A percentile compares a stretch with the other conserved stretches of the same genome.
phyloP scores from a whole-genome alignment of 30 jellyfish, hydroid and myxozoan species.

The Pseudorhiza aurosa region DNA sequence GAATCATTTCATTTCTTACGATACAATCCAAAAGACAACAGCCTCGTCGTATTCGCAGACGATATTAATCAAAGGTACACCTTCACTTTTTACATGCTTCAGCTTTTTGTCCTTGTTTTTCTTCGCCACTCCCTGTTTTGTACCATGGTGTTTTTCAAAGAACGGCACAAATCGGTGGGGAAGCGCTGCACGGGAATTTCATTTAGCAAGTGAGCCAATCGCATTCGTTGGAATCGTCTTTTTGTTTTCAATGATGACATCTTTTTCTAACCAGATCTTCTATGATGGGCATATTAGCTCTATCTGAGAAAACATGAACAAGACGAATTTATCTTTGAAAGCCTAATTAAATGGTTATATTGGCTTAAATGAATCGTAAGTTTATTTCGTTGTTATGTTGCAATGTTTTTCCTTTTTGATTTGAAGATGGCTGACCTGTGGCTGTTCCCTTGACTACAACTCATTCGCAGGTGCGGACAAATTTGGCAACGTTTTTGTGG shows the following conservation, averaged over 20 bases:
- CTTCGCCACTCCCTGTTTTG: no score
- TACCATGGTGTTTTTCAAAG: no score
- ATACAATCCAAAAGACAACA: slow-evolving; percentile 92
- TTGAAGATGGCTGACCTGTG: slow-evolving; percentile 93
- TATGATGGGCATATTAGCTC: slow-evolving; percentile 57
- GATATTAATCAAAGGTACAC: slow-evolving; percentile 85
- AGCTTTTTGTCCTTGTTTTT: no score
- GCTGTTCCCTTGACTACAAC: slow-evolving; percentile 93
- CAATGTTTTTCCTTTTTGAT: no score
- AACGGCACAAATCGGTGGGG: no score
- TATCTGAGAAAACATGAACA: slow-evolving; percentile 43
- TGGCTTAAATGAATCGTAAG: no score
- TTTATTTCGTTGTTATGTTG: no score
- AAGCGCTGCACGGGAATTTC: no score
- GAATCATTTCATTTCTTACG: slow-evolving; percentile 96
- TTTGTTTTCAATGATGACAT: slow-evolving; percentile 27
- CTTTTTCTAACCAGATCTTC: neutral
- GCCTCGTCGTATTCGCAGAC: slow-evolving; percentile 93
- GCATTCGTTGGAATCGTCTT: neutral
- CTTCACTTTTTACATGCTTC: no score
- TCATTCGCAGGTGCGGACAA: slow-evolving; percentile 98
- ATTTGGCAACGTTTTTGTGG: slow-evolving; percentile 92
- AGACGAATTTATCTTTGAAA: no score
- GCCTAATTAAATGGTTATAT: no score
- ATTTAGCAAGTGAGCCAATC: no score